Conservation (phyloP, 2,797 vertebrate species). For the Anisognathus igniventris region DNA sequence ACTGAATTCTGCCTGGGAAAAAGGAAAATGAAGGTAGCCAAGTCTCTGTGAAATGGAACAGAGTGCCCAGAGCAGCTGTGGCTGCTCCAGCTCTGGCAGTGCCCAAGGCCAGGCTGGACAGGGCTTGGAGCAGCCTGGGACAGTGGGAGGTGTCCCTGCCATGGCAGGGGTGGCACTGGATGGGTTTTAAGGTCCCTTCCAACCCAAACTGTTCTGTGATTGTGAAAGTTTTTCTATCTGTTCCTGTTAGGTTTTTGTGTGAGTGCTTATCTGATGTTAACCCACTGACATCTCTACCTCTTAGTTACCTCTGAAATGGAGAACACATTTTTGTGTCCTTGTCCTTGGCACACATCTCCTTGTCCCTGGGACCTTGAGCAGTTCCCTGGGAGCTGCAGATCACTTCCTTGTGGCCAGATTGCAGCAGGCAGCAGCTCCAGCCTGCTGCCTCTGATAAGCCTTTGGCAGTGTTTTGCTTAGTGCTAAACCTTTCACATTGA, state of each 20-base stretch:
- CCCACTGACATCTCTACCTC: background rate
- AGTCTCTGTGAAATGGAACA: background rate
- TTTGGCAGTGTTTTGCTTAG: background rate
- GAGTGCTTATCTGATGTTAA: background rate
- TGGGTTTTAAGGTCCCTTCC: background rate
- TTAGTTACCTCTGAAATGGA: background rate
- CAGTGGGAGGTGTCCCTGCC: background rate
- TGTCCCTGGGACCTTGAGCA: background rate
- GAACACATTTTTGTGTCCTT: background rate
- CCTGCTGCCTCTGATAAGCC: background rate
- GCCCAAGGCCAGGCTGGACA: rapidly evolving
- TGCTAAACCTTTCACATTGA: background rate
- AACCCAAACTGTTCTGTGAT: background rate
- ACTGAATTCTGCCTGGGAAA: background rate
- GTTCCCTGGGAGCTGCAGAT: background rate
- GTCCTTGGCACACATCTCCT: background rate
- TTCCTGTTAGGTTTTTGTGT: background rate
- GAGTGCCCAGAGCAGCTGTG: background rate
- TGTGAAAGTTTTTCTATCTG: background rate
- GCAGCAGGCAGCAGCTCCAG: background rate
- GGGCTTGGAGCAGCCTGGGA: background rate
- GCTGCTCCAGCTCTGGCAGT: background rate
- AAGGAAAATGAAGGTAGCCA: background rate
- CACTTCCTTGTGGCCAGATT: background rate
- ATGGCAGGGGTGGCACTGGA: rapidly evolving